These are phyloP conservation scores for Polyommatus iphigenia DNA, from an alignment of 2,888 invertebrate genomes.

Conservation along the genomic window DNA sequence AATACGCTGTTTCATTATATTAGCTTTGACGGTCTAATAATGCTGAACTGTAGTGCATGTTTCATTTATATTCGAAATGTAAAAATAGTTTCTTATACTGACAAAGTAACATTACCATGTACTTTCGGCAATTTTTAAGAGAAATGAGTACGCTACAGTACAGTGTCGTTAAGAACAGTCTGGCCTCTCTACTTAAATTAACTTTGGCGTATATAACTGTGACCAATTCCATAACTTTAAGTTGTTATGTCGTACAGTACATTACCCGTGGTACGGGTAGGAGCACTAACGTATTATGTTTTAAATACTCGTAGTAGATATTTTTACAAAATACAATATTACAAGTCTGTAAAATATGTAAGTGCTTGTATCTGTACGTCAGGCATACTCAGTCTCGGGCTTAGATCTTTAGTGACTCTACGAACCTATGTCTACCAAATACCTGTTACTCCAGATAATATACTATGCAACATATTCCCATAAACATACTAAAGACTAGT, in stretches of 20 bases:
- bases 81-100: too few relatives aligned
- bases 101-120: background rate
- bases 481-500: conserved; percentile 51
- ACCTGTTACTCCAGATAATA: conserved; percentile 1
- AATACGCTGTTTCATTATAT: background rate
- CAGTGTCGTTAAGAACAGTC: background rate
- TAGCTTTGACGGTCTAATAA: background rate
- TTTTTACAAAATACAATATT: background rate
- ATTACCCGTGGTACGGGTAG: background rate
- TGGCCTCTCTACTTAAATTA: conserved; percentile 44
- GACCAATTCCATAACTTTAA: conserved; percentile 52
- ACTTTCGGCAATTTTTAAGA: background rate
- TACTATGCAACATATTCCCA: conserved; percentile 39
- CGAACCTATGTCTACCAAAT: background rate
- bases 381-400: background rate
- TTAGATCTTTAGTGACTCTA: background rate
- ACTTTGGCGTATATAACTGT: conserved; percentile 70
- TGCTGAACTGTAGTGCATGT: background rate
- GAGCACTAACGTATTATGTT: too few relatives aligned
- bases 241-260: conserved; percentile 20
- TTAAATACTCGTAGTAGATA: too few relatives aligned
- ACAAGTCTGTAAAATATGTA: background rate
- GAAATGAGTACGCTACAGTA: background rate
- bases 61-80: background rate
- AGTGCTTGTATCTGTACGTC: background rate